Conservation (phyloP, 1,140 invertebrate genomes). For the Pogonognathellus flavescens region DNA sequence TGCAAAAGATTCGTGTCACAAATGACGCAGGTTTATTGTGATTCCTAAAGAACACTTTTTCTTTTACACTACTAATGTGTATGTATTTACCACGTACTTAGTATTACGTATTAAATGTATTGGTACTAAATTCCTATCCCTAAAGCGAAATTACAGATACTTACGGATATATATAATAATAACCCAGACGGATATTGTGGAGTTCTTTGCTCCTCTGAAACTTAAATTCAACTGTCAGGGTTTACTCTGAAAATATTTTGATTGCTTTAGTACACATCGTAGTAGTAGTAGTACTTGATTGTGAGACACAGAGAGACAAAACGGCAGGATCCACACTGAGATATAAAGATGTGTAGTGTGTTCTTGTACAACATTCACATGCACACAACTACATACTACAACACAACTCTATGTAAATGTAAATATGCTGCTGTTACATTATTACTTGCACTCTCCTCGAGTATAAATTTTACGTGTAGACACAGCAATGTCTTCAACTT, state of each 20-base stretch:
- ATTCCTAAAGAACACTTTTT: no score
- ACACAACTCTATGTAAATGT: no score
- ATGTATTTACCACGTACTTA: neutral
- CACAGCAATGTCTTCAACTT: no score
- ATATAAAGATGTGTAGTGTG: no score
- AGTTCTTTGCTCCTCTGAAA: slow-evolving; percentile 45
- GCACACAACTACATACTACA: no score
- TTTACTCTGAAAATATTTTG: neutral
- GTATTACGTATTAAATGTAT: neutral
- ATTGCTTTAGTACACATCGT: neutral
- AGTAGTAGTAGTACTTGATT: neutral
- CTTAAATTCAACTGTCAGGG: slow-evolving; percentile 28
- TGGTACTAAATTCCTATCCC: neutral
- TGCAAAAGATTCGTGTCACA: no score
- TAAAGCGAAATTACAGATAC: neutral
- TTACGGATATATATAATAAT: neutral
- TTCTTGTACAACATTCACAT: no score
- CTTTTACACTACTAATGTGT: no score
- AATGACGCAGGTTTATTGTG: no score
- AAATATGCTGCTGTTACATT: no score
- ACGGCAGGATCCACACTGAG: neutral
- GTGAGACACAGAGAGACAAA: neutral
- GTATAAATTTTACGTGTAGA: no score
- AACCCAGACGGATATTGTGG: neutral
- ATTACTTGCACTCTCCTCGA: no score